Base-by-base conservation (phyloP, 1,140 invertebrate species). In the Polyergus mexicanus region DNA sequence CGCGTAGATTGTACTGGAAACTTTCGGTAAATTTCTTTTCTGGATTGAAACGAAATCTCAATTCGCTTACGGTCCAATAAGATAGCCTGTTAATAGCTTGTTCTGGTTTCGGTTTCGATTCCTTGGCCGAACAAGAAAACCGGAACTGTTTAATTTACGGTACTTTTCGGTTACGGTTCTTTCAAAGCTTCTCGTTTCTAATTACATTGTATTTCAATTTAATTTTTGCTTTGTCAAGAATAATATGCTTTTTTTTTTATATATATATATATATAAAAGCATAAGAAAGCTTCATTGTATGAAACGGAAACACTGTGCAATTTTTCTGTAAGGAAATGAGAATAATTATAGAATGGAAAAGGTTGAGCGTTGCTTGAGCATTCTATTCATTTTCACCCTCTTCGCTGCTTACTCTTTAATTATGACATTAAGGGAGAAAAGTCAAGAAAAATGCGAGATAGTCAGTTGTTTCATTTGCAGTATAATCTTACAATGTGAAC, bases 61-160 rank as follows among this genome's bases (percentile, higher is more conserved):
- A 54, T 54, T 54, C 11, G 28, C 28, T 60, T 60, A 75, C 35
- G 54, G 10, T 38, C 32, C n/a, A 54, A 74, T 58, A 38, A 38
- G n/a, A 63, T 25, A 19, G 58, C 16, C 16, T 51, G 32, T 38
- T 44, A 13, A 60, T 44, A 63, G n/a, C 5, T 5, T 44, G 58
- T 76, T 77, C 41, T 41, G 41, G 58, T 44, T 63, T 77, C 11
- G 38, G 41, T 77, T 77, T 77, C 38, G 19, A 77, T 63, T 77
- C 63, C 25, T 47, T 63, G 38, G 6, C n/a, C 41, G 19, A 77
- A 41, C 13, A 75, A 60, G 60, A 77, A 77, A 56, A 35, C 58
- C 74, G 38, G 41, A 77, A 77, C 58, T 41, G 41, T 65, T 77
- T 77, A 77, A 32, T 1, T 65, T 77, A 32, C 58, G 41, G 58